Evolutionary conservation across 1,140 invertebrate genomes (phyloP).

Genomic region (Magallana gigas): DNA sequence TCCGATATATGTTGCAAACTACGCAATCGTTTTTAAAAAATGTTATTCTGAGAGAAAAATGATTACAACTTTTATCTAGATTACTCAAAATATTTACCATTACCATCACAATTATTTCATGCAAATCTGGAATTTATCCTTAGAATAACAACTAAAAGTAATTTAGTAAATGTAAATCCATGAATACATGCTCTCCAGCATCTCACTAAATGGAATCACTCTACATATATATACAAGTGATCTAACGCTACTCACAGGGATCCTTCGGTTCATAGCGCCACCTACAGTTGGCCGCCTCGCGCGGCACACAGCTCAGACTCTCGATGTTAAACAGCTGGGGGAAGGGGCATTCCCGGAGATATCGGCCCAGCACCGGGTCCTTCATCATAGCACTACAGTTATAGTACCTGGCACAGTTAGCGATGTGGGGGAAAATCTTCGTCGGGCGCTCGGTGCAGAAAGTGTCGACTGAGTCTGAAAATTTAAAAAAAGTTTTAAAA

Average conservation of each 20-base stretch:
- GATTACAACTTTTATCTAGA: too few species aligned
- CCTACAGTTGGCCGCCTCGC: slow-evolving; percentile 60
- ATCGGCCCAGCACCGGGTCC: slow-evolving; percentile 55
- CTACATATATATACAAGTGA: neutral
- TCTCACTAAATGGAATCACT: too few species aligned
- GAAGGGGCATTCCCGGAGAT: slow-evolving; percentile 67
- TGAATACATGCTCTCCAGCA: too few species aligned
- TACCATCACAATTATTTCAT: neutral
- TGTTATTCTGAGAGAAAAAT: too few species aligned
- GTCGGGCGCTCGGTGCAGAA: slow-evolving; percentile 60
- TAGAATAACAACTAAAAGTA: too few species aligned
- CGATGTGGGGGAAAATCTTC: slow-evolving; percentile 64
- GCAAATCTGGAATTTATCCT: neutral
- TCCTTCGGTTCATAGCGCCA: slow-evolving; percentile 64
- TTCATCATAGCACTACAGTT: slow-evolving; percentile 60
- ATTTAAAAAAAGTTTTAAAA: neutral
- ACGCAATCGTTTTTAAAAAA: too few species aligned
- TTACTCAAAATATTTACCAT: too few species aligned
- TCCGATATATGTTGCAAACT: neutral
- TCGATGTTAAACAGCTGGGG: slow-evolving; percentile 67
- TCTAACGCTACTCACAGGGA: slow-evolving; percentile 61
- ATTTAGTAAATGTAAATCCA: too few species aligned
- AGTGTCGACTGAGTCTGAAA: slow-evolving; percentile 59
- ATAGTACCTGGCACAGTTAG: slow-evolving; percentile 69
- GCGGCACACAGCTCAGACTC: slow-evolving; percentile 60